Percentiles rank a stretch among this genome's conserved stretches.
Conservation (phyloP, 2,888 invertebrate genomes). For the Caenorhabditis doughertyi region DNA sequence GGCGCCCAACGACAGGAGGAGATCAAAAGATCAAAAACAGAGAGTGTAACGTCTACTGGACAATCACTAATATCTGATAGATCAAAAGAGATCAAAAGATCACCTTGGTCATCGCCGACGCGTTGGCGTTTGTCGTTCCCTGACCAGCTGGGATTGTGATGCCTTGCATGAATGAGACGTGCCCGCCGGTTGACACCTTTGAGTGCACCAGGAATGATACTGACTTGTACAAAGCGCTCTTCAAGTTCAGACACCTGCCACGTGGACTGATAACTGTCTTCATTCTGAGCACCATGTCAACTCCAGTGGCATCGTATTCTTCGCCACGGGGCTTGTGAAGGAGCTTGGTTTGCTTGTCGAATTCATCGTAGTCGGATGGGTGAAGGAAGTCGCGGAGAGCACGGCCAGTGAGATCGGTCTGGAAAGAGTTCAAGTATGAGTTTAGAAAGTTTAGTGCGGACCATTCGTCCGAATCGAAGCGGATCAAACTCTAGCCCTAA, state of each 20-base stretch:
- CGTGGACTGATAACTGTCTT: constrained; percentile 96
- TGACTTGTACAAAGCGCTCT: constrained; percentile 93
- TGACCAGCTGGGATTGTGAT: constrained; percentile 78
- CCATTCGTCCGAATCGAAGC: too few species aligned
- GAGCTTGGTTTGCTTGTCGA: constrained; percentile 83
- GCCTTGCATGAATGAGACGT: constrained; percentile 75
- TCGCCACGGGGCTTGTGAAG: constrained; percentile 45
- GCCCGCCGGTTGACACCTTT: constrained; percentile 70
- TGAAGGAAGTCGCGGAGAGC: constrained; percentile 95
- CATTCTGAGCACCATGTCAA: constrained; percentile 87
- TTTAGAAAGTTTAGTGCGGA: too few species aligned
- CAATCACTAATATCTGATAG: neutral
- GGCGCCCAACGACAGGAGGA: neutral
- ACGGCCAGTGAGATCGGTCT: constrained; percentile 97
- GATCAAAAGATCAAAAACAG: constrained; percentile 40
- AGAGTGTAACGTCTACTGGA: constrained; percentile 15
- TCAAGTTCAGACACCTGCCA: constrained; percentile 94
- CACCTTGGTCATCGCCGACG: constrained; percentile 70
- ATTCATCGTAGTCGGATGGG: constrained; percentile 95
- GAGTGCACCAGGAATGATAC: constrained; percentile 74
- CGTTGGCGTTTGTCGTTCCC: constrained; percentile 71
- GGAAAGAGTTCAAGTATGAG: constrained; percentile 42
- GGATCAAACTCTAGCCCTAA: too few species aligned
- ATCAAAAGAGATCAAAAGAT: neutral
- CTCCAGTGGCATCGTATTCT: constrained; percentile 32